phyloP scores from a whole-genome alignment of 2,113 vertebrate species.

The Aphyosemion australe region DNA sequence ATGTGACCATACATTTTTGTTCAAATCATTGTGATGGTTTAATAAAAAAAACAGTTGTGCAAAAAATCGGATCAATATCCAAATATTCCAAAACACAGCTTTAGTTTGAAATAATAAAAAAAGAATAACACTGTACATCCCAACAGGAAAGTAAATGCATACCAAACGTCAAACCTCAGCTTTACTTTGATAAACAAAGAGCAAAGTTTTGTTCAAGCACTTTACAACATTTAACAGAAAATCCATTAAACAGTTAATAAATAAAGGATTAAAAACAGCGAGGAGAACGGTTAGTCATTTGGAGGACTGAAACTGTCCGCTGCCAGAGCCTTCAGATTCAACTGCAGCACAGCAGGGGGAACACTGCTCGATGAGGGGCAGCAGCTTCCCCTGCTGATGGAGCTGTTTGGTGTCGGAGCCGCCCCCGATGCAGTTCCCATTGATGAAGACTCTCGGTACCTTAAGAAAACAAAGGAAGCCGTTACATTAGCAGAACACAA shows the following conservation, averaged over 20 bases:
- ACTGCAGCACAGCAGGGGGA: constrained; percentile 70
- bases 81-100: not conserved
- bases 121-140: constrained; percentile 39
- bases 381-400: constrained; percentile 87
- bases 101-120: not conserved
- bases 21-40: not conserved
- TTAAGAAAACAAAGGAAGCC: constrained; percentile 45
- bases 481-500: not conserved
- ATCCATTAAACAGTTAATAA: constrained; percentile 33
- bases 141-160: not conserved
- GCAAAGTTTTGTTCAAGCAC: constrained; percentile 21
- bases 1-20: not conserved
- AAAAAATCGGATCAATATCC: not conserved
- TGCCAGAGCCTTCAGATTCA: constrained; percentile 66
- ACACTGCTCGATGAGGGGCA: constrained; percentile 87
- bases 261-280: constrained; percentile 35
- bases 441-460: constrained; percentile 96
- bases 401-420: constrained; percentile 88
- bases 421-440: constrained; percentile 91
- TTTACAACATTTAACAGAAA: constrained; percentile 19
- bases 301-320: constrained; percentile 50
- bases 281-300: constrained; percentile 71
- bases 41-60: not conserved
- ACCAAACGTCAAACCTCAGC: constrained; percentile 12
- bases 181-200: constrained; percentile 39